Percentiles rank a stretch among this genome's conserved stretches.
These are phyloP conservation scores for Spodoptera picta DNA, from an alignment of 2,888 invertebrate genomes.

Conservation along the genomic window DNA sequence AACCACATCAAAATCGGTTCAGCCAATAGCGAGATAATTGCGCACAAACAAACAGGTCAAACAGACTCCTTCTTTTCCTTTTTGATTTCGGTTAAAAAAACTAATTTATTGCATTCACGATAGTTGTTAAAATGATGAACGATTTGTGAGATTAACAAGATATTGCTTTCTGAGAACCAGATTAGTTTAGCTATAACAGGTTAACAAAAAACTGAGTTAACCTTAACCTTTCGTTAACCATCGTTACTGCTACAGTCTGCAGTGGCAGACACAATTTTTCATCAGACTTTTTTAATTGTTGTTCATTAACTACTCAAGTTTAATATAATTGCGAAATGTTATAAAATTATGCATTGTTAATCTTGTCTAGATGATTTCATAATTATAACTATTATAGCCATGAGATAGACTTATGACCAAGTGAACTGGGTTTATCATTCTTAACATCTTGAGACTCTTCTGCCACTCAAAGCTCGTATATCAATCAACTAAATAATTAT, in stretches of 20 bases:
- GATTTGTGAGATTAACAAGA: conserved; percentile 3
- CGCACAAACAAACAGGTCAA: too few relatives aligned
- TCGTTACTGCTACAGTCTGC: conserved; percentile 28
- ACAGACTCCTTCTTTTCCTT: too few relatives aligned
- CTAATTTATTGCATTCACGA: neutral
- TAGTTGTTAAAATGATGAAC: conserved; percentile 32
- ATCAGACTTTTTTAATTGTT: conserved; percentile 26
- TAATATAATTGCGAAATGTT: conserved; percentile 18
- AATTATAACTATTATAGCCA: too few relatives aligned
- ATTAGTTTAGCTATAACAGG: conserved; percentile 16
- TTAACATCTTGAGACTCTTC: too few relatives aligned
- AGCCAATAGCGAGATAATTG: too few relatives aligned
- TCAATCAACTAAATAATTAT: too few relatives aligned
- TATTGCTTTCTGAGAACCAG: conserved; percentile 18
- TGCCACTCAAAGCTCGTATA: too few relatives aligned
- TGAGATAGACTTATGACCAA: too few relatives aligned
- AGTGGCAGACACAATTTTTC: conserved; percentile 47
- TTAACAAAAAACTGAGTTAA: conserved; percentile 25
- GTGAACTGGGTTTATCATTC: too few relatives aligned
- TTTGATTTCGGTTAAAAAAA: too few relatives aligned
- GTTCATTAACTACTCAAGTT: conserved; percentile 20
- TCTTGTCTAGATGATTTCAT: too few relatives aligned
- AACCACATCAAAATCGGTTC: too few relatives aligned
- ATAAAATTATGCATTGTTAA: conserved; percentile 1
- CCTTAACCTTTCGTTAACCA: conserved; percentile 42